Conservation (phyloP, 2,113 vertebrate genomes). For the Mola mola region DNA sequence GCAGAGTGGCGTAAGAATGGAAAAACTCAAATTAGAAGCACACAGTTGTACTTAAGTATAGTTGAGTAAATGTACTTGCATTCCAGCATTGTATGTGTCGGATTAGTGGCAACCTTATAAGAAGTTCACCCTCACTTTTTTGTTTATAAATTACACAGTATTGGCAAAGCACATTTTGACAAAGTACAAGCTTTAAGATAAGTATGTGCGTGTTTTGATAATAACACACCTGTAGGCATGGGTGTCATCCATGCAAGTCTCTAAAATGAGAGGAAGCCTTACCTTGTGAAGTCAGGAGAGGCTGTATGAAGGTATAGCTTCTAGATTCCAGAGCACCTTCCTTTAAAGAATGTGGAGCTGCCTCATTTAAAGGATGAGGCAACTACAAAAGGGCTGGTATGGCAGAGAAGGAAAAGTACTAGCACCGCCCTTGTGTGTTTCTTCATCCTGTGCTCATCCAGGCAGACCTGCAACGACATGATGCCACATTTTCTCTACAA, state of each 20-base stretch:
- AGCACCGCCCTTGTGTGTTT: constrained; percentile 48
- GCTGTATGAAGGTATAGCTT: not conserved
- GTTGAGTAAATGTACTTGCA: not conserved
- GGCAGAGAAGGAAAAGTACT: constrained; percentile 62
- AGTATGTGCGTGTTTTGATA: too few species aligned
- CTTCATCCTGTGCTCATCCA: not conserved
- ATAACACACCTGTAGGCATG: not conserved
- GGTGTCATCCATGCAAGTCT: not conserved
- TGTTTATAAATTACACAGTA: not conserved
- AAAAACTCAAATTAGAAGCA: too few species aligned
- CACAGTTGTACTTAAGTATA: too few species aligned
- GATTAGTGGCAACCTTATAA: too few species aligned
- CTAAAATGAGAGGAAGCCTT: not conserved
- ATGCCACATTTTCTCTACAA: constrained; percentile 8
- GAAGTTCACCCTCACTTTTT: not conserved
- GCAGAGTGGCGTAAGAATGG: too few species aligned
- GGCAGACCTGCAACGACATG: constrained; percentile 37
- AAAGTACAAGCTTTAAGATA: too few species aligned
- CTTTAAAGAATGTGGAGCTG: constrained; percentile 16
- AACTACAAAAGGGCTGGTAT: constrained; percentile 17
- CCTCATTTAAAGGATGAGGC: constrained; percentile 2
- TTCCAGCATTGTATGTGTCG: too few species aligned
- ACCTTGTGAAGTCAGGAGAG: constrained; percentile 31
- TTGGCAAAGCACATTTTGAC: not conserved
- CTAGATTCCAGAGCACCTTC: not conserved